Percentiles rank a stretch among this genome's conserved stretches.
phyloP scores from a whole-genome alignment of 2,113 vertebrate species.

The Neofelis nebulosa region DNA sequence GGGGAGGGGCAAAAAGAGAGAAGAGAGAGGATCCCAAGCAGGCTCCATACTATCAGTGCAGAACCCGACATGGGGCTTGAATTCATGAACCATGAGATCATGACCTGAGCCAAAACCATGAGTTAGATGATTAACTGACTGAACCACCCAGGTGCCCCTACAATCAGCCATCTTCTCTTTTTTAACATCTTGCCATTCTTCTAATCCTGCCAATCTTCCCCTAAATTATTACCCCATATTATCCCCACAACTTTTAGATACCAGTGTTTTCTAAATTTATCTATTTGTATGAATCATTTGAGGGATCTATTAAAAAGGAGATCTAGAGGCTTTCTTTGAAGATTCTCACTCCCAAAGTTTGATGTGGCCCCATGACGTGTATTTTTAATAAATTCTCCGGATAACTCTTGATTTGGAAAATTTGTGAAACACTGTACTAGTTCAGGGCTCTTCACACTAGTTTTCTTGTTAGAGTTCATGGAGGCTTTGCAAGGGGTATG shows the following conservation, averaged over 20 bases:
- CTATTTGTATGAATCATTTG: not conserved
- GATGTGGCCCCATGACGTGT: not conserved
- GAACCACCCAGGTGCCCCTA: not conserved
- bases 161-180: not conserved
- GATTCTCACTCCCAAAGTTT: not conserved
- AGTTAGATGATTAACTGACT: too few species aligned
- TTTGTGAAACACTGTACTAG: not conserved
- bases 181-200: not conserved
- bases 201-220: not conserved
- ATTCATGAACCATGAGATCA: too few species aligned
- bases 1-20: too few species aligned
- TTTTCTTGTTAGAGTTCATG: not conserved
- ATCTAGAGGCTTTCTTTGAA: not conserved
- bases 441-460: not conserved
- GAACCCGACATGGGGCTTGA: too few species aligned
- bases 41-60: too few species aligned
- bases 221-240: not conserved
- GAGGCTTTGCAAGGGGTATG: not conserved
- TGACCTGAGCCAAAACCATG: too few species aligned
- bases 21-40: too few species aligned
- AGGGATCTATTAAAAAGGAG: not conserved
- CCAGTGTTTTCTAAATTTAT: not conserved
- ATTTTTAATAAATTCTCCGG: not conserved
- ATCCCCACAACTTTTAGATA: not conserved
- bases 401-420: conserved; percentile 4